Conservation (phyloP, 2,797 vertebrate genomes). For the Onychomys torridus region DNA sequence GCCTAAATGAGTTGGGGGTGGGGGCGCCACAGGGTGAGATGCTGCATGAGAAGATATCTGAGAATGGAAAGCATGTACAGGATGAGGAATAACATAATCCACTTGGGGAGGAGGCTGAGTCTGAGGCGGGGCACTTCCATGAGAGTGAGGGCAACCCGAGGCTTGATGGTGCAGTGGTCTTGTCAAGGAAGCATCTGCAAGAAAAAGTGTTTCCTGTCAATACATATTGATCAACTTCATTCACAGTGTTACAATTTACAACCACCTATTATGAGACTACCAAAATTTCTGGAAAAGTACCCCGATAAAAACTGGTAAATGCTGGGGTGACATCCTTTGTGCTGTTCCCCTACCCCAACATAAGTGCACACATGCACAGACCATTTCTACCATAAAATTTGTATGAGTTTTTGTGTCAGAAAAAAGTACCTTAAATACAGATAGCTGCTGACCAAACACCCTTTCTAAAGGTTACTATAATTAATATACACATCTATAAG, state of each 20-base stretch:
- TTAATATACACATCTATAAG: conserved; percentile 30
- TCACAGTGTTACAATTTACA: not conserved
- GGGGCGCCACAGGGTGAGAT: conserved; percentile 92
- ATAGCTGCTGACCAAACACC: not conserved
- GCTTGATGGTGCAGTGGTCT: conserved; percentile 97
- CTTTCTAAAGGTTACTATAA: conserved; percentile 34
- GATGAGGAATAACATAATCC: conserved; percentile 97
- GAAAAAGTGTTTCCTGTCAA: conserved; percentile 29
- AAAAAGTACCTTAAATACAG: conserved; percentile 52
- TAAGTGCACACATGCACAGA: not conserved
- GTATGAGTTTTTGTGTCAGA: not conserved
- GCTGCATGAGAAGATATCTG: conserved; percentile 94
- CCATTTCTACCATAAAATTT: not conserved
- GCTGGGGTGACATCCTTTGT: not conserved
- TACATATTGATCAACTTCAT: not conserved
- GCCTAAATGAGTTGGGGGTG: conserved; percentile 92
- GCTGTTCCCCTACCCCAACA: not conserved
- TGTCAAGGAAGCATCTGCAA: conserved; percentile 94
- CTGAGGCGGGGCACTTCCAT: conserved; percentile 94
- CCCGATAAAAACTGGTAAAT: conserved; percentile 30
- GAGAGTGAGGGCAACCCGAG: conserved; percentile 96
- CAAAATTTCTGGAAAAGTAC: not conserved
- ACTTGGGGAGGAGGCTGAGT: conserved; percentile 94
- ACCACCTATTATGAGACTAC: not conserved
- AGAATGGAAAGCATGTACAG: conserved; percentile 95